Evolutionary conservation across 2,797 vertebrate genomes (phyloP), one percentile per base, ranked within the genome.

Genomic region (Phrynocephalus forsythii): DNA sequence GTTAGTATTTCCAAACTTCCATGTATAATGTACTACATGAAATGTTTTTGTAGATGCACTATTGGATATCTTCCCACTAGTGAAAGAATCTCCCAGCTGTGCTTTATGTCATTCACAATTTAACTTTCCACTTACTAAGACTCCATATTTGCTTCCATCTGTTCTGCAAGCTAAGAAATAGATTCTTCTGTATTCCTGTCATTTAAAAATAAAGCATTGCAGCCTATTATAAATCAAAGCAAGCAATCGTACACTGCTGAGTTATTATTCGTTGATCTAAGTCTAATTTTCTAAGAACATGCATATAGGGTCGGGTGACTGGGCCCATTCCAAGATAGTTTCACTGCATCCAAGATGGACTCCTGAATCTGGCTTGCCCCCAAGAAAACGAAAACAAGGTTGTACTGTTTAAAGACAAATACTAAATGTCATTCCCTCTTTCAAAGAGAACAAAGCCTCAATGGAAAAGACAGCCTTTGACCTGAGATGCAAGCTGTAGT

Each of bases 261-360:
- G 72, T 56, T 83, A 76, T 83, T 69, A 75, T 85, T 86, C 76
- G 13, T 68, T 84, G 73, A 85, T 72, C 67, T 91, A 76, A 26
- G 10, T 48, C 38, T 76, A 8, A 48, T 38, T 44, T 76, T 76
- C 33, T 48, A 91, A 86, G 63, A 84, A 13, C 1, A 15, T 79
- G 5, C 69, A 91, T 83, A 1, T 80, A 90, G 1, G 86, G 16
- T 77, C 82, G 56, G n/a, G 63, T 77, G 60, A 26, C 63, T 78
- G 22, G 73, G 77, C 77, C 86, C 79, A 79, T 87, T 92, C n/a
- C 86, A 93, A 75, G 24, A 79, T 66, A 90, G 86, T 82, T 86
- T 30, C 1, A 5, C 86, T 91, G 88, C 66, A 89, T 79, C 80
- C 77, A 73, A 90, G 88, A 91, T 16, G 63, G 82, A 86, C 24